A percentile compares a stretch with the other conserved stretches of the same genome.
phyloP scores from a whole-genome alignment of 2,797 vertebrate species.

The Serranus cabrilla region DNA sequence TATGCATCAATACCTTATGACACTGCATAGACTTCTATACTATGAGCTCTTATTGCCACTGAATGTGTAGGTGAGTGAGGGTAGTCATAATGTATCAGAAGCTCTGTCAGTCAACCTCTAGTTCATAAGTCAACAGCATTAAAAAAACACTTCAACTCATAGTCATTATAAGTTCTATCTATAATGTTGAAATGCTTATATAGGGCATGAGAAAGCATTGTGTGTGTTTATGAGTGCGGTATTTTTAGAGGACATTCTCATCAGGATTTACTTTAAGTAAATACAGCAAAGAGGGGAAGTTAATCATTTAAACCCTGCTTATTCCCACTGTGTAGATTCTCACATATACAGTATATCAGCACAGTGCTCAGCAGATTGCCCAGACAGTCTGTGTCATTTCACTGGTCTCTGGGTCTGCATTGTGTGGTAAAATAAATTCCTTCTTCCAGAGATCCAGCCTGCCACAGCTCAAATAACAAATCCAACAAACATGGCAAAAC shows the following conservation, averaged over 20 bases:
- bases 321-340: slow-evolving; percentile 45
- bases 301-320: slow-evolving; percentile 50
- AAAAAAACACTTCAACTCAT: no score
- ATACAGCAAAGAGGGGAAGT: slow-evolving; percentile 35
- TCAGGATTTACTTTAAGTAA: slow-evolving; percentile 36
- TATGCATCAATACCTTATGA: no score
- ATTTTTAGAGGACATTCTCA: slow-evolving; percentile 6
- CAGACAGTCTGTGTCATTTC: slow-evolving; percentile 54
- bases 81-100: no score
- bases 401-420: slow-evolving; percentile 56
- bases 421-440: slow-evolving; percentile 67
- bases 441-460: slow-evolving; percentile 60
- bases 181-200: no score
- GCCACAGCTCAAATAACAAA: slow-evolving; percentile 72
- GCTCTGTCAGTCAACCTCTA: no score
- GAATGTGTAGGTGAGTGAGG: no score
- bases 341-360: slow-evolving; percentile 35
- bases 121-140: no score
- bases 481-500: slow-evolving; percentile 66
- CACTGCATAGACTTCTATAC: no score
- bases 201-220: no score
- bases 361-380: slow-evolving; percentile 46
- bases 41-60: no score
- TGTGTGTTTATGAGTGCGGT: no score
- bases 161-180: no score